phyloP scores from a whole-genome alignment of 2,113 vertebrate species.

The cattle (Bos taurus) region DNA sequence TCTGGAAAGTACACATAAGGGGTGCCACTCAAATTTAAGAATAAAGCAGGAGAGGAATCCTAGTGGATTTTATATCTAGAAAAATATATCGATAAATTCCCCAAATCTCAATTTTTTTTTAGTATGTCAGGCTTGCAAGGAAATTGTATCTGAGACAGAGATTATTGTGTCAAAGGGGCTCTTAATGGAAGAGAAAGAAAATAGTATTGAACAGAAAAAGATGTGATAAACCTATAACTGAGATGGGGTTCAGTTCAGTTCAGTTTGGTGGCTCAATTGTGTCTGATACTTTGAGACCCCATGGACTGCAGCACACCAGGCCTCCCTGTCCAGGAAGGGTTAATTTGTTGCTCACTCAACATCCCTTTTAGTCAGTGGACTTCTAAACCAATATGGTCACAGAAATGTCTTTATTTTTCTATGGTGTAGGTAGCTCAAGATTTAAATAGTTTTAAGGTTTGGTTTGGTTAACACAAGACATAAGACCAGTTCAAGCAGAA shows the following conservation, averaged over 20 bases:
- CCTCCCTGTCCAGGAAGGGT: background rate
- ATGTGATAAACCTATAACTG: background rate
- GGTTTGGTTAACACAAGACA: background rate
- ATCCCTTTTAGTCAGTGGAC: background rate
- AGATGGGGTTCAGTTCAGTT: background rate
- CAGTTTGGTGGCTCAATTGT: fast-evolving
- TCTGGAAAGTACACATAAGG: background rate
- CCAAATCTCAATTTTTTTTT: background rate
- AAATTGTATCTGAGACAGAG: background rate
- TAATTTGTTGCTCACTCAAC: background rate
- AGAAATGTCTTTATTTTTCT: background rate
- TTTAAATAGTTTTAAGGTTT: background rate
- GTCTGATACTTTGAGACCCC: fast-evolving
- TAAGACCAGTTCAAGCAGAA: background rate
- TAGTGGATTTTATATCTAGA: background rate
- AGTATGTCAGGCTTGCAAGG: background rate
- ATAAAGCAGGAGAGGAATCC: background rate
- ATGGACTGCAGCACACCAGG: background rate
- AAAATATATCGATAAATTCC: background rate
- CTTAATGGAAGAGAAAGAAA: background rate
- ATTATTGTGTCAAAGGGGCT: background rate
- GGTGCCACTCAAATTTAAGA: background rate
- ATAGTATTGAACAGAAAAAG: background rate
- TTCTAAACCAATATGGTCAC: background rate
- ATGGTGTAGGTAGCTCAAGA: background rate